These are phyloP conservation scores for Amorpha juglandis DNA, from an alignment of 2,888 invertebrate genomes.

Conservation along the genomic window DNA sequence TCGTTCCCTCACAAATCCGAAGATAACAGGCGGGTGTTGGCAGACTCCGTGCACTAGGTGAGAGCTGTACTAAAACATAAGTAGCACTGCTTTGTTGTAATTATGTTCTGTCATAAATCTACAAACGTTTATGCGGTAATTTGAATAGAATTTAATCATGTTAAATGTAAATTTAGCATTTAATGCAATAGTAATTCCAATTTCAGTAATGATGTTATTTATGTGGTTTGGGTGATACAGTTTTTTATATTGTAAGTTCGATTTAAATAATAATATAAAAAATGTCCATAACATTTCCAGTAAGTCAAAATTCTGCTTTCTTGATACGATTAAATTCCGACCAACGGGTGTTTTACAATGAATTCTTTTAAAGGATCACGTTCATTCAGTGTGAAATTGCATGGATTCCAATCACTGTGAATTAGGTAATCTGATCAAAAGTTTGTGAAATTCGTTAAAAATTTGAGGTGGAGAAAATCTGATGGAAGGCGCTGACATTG, in stretches of 20 bases:
- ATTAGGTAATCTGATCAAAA: constrained; percentile 44
- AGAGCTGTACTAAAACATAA: constrained; percentile 3
- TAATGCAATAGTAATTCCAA: neutral
- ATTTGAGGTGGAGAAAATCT: constrained; percentile 35
- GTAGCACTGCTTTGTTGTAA: neutral
- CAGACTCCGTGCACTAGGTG: constrained; percentile 40
- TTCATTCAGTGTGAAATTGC: constrained; percentile 59
- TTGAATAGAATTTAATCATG: neutral
- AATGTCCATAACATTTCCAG: neutral
- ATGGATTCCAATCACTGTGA: constrained; percentile 52
- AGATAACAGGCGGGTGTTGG: constrained; percentile 57
- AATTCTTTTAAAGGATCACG: constrained; percentile 52
- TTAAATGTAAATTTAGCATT: neutral
- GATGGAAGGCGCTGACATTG: constrained; percentile 28
- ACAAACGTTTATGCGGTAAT: neutral
- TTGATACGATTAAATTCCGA: constrained; percentile 3
- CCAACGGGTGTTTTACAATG: constrained; percentile 50
- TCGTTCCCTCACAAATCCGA: constrained; percentile 67
- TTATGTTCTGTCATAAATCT: constrained; percentile 17
- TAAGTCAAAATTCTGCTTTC: neutral
- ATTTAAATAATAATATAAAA: too few relatives aligned
- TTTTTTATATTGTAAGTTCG: neutral
- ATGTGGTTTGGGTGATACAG: neutral
- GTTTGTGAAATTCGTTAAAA: constrained; percentile 45
- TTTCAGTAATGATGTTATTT: neutral